A percentile compares a stretch with the other conserved stretches of the same genome.
phyloP scores from a whole-genome alignment of 2,113 vertebrate genomes.

The Oryzias celebensis region DNA sequence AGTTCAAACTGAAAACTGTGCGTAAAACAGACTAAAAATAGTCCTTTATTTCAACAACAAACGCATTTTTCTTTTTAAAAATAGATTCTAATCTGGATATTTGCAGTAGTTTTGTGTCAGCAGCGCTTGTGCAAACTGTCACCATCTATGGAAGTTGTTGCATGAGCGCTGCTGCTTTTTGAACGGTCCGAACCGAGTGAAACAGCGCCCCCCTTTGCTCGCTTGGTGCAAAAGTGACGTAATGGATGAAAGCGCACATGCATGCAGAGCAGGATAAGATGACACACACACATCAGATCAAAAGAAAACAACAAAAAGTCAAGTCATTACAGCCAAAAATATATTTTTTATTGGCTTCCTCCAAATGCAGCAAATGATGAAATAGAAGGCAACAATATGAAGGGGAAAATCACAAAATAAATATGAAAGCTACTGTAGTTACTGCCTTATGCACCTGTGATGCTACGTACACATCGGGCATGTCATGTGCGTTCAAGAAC shows the following conservation, averaged over 20 bases:
- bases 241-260: slow-evolving; percentile 46
- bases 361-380: too few species aligned
- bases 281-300: not conserved
- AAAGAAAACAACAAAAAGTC: not conserved
- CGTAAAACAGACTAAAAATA: not conserved
- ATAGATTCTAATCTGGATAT: too few species aligned
- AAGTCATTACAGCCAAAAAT: not conserved
- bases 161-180: slow-evolving; percentile 15
- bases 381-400: too few species aligned
- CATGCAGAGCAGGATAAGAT: too few species aligned
- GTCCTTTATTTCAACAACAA: not conserved
- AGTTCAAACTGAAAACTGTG: not conserved
- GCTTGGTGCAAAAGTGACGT: slow-evolving; percentile 68
- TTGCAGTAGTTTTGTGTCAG: too few species aligned
- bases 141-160: slow-evolving; percentile 15
- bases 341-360: too few species aligned
- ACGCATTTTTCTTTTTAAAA: too few species aligned
- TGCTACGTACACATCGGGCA: too few species aligned
- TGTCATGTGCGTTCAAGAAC: too few species aligned
- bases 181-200: slow-evolving; percentile 20
- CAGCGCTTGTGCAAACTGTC: not conserved
- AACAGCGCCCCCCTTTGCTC: slow-evolving; percentile 72
- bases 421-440: too few species aligned
- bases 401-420: too few species aligned
- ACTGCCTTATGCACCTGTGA: too few species aligned